Percentiles rank a stretch among this genome's conserved stretches.
Conservation (phyloP, 2,888 invertebrate species). For the Disparrhopalites patrizii region DNA sequence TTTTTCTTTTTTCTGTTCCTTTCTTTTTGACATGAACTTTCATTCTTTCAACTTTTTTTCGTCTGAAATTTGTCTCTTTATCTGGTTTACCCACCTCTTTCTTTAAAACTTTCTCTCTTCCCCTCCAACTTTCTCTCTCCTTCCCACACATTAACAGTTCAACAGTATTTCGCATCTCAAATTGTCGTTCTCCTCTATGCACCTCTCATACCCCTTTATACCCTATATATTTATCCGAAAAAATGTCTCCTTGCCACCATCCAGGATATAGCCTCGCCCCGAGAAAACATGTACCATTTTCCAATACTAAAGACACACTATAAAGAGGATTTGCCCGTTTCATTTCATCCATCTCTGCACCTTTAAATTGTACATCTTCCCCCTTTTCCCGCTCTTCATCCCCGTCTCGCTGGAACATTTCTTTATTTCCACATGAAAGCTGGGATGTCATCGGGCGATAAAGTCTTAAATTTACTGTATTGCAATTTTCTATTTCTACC, state of each 20-base stretch:
- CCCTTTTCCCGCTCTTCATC: not conserved
- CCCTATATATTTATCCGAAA: no score
- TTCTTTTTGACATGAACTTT: no score
- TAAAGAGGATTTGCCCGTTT: conserved; percentile 24
- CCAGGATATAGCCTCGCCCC: not conserved
- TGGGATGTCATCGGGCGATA: conserved; percentile 15
- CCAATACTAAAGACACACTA: conserved; percentile 19
- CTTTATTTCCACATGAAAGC: conserved; percentile 14
- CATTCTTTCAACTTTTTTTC: no score
- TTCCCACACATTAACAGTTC: no score
- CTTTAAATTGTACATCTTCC: not conserved
- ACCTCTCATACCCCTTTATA: no score
- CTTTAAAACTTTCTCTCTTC: not conserved
- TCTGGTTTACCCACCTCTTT: no score
- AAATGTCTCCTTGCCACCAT: no score
- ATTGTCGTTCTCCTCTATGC: no score
- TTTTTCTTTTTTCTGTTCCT: no score
- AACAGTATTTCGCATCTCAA: no score
- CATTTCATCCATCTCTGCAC: conserved; percentile 12
- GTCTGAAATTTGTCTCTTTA: no score
- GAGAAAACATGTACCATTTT: conserved; percentile 10
- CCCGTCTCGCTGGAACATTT: not conserved
- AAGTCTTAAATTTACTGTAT: conserved; percentile 22
- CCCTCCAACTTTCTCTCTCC: not conserved
- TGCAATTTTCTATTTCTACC: conserved; percentile 9